These are phyloP conservation scores for Orchestia grillus DNA, from an alignment of 1,140 invertebrate species.

Conservation along the genomic window DNA sequence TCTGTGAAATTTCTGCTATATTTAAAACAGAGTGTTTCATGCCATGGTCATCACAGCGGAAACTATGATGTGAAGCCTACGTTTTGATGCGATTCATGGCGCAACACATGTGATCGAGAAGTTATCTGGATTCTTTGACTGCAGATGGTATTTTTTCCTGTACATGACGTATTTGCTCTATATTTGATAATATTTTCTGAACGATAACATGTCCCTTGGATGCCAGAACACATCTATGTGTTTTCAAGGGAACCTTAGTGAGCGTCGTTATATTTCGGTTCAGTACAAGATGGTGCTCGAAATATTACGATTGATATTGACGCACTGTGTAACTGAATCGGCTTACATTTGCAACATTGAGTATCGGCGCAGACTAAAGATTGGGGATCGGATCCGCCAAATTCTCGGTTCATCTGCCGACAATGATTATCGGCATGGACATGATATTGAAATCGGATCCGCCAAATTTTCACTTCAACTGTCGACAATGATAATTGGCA, in stretches of 20 bases:
- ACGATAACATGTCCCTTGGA: background rate
- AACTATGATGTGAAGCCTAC: background rate
- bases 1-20: background rate
- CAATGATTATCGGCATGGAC: too few species aligned
- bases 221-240: background rate
- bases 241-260: background rate
- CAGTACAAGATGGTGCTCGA: background rate
- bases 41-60: background rate
- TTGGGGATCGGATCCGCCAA: background rate
- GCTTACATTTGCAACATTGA: background rate
- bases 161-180: background rate
- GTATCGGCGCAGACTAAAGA: background rate
- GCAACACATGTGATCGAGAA: too few species aligned
- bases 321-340: background rate
- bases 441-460: too few species aligned
- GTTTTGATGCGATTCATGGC: background rate
- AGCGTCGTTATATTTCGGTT: background rate
- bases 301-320: background rate
- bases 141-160: background rate
- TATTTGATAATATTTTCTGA: too few species aligned
- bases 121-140: background rate
- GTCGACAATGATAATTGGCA: too few species aligned
- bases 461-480: too few species aligned
- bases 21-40: background rate
- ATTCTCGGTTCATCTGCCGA: background rate